Evolutionary conservation across 2,113 vertebrate species (phyloP).

Genomic region (Anthoscopus minutus): DNA sequence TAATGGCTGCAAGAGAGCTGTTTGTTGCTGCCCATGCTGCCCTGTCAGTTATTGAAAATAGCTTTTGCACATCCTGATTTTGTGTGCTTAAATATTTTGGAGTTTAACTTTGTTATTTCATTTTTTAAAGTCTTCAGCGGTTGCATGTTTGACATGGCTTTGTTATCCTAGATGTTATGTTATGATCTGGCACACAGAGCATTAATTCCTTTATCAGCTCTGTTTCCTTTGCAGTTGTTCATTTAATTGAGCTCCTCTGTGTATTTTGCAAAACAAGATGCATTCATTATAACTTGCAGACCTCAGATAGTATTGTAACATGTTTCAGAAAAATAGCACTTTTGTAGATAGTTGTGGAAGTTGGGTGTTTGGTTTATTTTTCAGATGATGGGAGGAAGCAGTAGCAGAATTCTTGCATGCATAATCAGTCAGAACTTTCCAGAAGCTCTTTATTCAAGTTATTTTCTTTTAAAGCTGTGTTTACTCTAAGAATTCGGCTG

Average conservation of each 20-base stretch:
- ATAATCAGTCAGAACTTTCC: slow-evolving; percentile 55
- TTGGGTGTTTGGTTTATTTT: slow-evolving; percentile 52
- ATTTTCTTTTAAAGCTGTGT: slow-evolving; percentile 60
- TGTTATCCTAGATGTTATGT: slow-evolving; percentile 61
- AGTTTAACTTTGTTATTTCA: not conserved
- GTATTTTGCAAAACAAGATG: slow-evolving; percentile 58
- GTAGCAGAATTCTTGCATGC: slow-evolving; percentile 52
- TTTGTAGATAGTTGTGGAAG: slow-evolving; percentile 29
- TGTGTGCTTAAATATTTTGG: not conserved
- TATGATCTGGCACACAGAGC: slow-evolving; percentile 42
- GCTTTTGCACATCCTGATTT: not conserved
- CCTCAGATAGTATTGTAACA: slow-evolving; percentile 19
- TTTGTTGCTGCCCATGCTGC: not conserved
- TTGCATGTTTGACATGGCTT: slow-evolving; percentile 51
- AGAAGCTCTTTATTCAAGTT: slow-evolving; percentile 56
- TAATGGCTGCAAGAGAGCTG: not conserved
- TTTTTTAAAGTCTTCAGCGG: slow-evolving; percentile 1
- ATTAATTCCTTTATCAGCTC: slow-evolving; percentile 66
- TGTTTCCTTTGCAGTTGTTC: slow-evolving; percentile 56
- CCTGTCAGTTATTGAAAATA: not conserved
- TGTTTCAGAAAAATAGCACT: slow-evolving; percentile 3
- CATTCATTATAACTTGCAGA: slow-evolving; percentile 25
- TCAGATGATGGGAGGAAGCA: slow-evolving; percentile 42
- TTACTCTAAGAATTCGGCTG: slow-evolving; percentile 52
- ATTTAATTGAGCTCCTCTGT: slow-evolving; percentile 56